Percentiles rank a stretch among this genome's conserved stretches.
These are phyloP conservation scores for Garra rufa DNA, from an alignment of 2,113 vertebrate species.

Conservation along the genomic window DNA sequence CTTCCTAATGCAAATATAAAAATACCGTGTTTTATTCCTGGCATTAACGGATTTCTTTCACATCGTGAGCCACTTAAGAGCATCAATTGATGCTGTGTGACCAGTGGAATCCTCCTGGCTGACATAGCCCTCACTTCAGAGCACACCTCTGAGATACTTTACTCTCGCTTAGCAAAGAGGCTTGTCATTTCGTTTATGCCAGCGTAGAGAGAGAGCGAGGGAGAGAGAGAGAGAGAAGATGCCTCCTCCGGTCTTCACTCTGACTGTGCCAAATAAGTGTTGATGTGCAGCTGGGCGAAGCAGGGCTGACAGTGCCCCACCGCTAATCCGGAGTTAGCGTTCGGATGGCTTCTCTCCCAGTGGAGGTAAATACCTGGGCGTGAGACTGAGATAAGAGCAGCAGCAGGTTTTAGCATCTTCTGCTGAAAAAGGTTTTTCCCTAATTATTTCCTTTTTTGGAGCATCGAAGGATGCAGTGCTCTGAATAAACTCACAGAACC, in stretches of 20 bases:
- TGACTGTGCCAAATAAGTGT: constrained; percentile 41
- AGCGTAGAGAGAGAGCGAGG: background rate
- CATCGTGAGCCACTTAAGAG: constrained; percentile 36
- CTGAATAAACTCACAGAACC: background rate
- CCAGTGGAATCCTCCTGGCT: constrained; percentile 35
- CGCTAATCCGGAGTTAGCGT: constrained; percentile 69
- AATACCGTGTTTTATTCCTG: constrained; percentile 44
- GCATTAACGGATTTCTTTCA: constrained; percentile 50
- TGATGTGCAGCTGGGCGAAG: constrained; percentile 47
- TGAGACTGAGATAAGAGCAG: constrained; percentile 65
- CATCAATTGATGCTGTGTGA: constrained; percentile 41
- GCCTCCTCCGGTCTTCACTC: constrained; percentile 8
- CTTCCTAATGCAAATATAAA: constrained; percentile 33
- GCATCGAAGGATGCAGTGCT: background rate
- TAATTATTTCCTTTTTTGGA: constrained; percentile 66
- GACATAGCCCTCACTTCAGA: constrained; percentile 30
- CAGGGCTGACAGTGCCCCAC: constrained; percentile 61
- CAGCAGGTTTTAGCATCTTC: constrained; percentile 60
- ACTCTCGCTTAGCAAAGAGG: constrained; percentile 22
- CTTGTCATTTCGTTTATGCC: constrained; percentile 9
- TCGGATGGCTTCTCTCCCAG: constrained; percentile 60
- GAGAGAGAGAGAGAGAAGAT: constrained; percentile 15
- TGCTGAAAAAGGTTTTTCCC: constrained; percentile 59
- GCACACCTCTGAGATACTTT: constrained; percentile 32
- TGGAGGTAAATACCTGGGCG: constrained; percentile 71